phyloP scores from a whole-genome alignment of 2,888 invertebrate species.

The Drosophila conformis region DNA sequence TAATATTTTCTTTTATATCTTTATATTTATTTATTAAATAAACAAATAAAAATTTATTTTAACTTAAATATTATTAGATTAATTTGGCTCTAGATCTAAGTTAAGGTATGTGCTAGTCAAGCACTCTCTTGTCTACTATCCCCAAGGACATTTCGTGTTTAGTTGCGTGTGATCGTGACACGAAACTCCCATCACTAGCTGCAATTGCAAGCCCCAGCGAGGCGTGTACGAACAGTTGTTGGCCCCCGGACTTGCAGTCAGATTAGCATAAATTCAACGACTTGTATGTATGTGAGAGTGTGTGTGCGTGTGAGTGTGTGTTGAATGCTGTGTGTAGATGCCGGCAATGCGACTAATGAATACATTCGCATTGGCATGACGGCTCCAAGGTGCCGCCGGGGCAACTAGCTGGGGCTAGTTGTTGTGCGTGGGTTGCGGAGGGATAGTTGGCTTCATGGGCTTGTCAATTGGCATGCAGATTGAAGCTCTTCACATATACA shows the following conservation, averaged over 20 bases:
- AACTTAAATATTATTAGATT: neutral
- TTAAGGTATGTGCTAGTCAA: neutral
- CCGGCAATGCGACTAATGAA: slow-evolving; percentile 71
- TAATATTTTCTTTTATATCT: neutral
- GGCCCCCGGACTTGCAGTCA: slow-evolving; percentile 57
- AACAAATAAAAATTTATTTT: neutral
- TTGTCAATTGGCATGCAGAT: slow-evolving; percentile 53
- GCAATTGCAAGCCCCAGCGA: slow-evolving; percentile 31
- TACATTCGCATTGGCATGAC: slow-evolving; percentile 62
- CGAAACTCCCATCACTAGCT: slow-evolving; percentile 24
- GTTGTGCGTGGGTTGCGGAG: slow-evolving; percentile 39
- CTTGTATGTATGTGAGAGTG: slow-evolving; percentile 47
- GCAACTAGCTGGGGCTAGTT: neutral
- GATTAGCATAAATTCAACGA: slow-evolving; percentile 78
- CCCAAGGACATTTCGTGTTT: neutral
- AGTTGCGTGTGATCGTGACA: slow-evolving; percentile 29
- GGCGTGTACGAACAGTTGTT: slow-evolving; percentile 62
- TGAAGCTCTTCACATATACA: slow-evolving; percentile 19
- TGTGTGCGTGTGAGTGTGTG: slow-evolving; percentile 33
- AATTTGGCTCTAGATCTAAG: neutral
- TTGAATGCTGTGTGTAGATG: slow-evolving; percentile 45
- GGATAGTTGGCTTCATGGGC: slow-evolving; percentile 44
- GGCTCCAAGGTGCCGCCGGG: slow-evolving; percentile 32
- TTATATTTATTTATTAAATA: too few species aligned
- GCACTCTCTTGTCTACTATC: neutral